Percentiles rank a stretch among this genome's conserved stretches.
These are phyloP conservation scores for Drosophila nebulosa DNA, from an alignment of 1,140 invertebrate species.

Conservation along the genomic window DNA sequence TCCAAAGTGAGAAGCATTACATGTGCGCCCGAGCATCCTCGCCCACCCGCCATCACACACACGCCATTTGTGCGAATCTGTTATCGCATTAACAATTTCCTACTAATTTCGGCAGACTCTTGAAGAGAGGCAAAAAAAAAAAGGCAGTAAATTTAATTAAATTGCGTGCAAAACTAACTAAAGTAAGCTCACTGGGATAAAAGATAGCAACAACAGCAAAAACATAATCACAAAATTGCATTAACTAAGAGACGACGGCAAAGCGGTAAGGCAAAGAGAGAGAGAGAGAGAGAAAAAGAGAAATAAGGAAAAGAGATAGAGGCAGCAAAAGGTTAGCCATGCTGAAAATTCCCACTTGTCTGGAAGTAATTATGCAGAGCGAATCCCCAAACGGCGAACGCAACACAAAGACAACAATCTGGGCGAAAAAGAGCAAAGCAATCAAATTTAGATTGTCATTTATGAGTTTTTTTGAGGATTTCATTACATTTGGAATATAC, in stretches of 20 bases:
- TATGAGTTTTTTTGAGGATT: background rate
- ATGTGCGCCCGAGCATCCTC: slow-evolving; percentile 8
- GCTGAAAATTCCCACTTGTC: slow-evolving; percentile 67
- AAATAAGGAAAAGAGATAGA: background rate
- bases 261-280: too few relatives aligned
- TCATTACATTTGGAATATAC: background rate
- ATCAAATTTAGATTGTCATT: slow-evolving; percentile 45
- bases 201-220: slow-evolving; percentile 20
- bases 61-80: slow-evolving; percentile 45
- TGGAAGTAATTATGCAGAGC: slow-evolving; percentile 65
- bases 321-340: slow-evolving; percentile 39
- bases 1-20: slow-evolving; percentile 40
- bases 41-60: background rate
- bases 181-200: slow-evolving; percentile 29
- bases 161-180: slow-evolving; percentile 68
- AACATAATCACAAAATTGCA: slow-evolving; percentile 54
- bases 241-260: slow-evolving; percentile 33
- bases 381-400: slow-evolving; percentile 28
- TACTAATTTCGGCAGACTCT: slow-evolving; percentile 54
- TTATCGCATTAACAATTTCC: slow-evolving; percentile 78
- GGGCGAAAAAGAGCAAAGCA: slow-evolving; percentile 17
- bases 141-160: slow-evolving; percentile 68
- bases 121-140: slow-evolving; percentile 13
- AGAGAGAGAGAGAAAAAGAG: background rate
- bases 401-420: slow-evolving; percentile 15